Conservation (phyloP, 2,113 vertebrate species). For the Erythrocercus mccallii region DNA sequence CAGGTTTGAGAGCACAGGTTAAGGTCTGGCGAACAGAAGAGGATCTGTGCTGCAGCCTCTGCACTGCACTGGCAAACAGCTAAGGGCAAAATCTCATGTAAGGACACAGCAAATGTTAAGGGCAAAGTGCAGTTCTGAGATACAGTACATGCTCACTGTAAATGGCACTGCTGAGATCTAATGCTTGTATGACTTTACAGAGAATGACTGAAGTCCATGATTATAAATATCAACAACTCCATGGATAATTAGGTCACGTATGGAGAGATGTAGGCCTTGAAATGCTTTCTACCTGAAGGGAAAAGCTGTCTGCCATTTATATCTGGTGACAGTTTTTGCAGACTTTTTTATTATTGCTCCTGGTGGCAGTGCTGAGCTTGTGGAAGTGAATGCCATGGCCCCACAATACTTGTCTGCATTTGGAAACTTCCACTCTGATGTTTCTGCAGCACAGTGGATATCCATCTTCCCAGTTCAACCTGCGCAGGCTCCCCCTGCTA, state of each 20-base stretch:
- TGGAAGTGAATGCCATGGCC: neutral
- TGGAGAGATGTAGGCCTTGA: neutral
- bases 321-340: neutral
- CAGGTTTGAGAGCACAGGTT: neutral
- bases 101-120: neutral
- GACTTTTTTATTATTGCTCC: neutral
- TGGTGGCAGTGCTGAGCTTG: neutral
- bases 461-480: neutral
- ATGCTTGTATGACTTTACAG: neutral
- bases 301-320: neutral
- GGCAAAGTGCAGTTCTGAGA: neutral
- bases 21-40: neutral
- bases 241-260: neutral
- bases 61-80: neutral
- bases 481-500: neutral
- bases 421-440: neutral
- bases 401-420: neutral
- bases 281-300: neutral
- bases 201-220: neutral
- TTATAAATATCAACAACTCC: neutral
- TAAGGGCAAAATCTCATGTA: neutral
- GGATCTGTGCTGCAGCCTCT: neutral
- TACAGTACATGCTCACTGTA: neutral
- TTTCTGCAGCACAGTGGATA: slow-evolving; percentile 8
- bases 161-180: neutral